phyloP scores from a whole-genome alignment of 2,113 vertebrate genomes.

The Cisticola juncidis region DNA sequence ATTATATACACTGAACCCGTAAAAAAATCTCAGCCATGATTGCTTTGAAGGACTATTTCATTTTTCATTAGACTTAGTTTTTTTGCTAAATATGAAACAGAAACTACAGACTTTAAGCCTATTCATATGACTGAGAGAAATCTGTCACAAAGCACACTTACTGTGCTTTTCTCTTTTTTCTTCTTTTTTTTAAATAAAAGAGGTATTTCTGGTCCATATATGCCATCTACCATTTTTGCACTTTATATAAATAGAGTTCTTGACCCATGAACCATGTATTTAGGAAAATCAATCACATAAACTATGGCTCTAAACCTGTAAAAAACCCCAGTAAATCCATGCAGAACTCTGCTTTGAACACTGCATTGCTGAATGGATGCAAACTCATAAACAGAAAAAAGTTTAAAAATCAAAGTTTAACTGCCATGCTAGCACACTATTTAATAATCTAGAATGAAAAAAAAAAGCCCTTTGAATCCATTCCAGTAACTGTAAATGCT shows the following conservation, averaged over 20 bases:
- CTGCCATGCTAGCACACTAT: background rate
- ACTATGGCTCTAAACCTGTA: background rate
- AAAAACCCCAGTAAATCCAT: background rate
- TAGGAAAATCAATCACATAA: background rate
- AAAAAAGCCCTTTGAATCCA: background rate
- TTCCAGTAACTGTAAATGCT: background rate
- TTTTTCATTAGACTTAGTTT: background rate
- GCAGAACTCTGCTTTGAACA: background rate
- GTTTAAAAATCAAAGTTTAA: background rate
- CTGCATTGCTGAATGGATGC: background rate
- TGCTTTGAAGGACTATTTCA: background rate
- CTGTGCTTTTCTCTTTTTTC: background rate
- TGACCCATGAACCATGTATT: background rate
- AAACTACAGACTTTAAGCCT: background rate
- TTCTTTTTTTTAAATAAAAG: background rate
- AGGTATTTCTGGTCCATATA: background rate
- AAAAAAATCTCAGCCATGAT: background rate
- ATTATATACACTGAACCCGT: background rate
- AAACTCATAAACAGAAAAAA: background rate
- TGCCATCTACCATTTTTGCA: background rate
- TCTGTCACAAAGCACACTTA: background rate
- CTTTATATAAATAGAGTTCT: background rate
- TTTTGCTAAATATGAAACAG: background rate
- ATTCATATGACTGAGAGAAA: background rate
- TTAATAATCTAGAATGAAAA: background rate